Conservation (phyloP, 2,113 vertebrate genomes). For the Lipophrys pholis region DNA sequence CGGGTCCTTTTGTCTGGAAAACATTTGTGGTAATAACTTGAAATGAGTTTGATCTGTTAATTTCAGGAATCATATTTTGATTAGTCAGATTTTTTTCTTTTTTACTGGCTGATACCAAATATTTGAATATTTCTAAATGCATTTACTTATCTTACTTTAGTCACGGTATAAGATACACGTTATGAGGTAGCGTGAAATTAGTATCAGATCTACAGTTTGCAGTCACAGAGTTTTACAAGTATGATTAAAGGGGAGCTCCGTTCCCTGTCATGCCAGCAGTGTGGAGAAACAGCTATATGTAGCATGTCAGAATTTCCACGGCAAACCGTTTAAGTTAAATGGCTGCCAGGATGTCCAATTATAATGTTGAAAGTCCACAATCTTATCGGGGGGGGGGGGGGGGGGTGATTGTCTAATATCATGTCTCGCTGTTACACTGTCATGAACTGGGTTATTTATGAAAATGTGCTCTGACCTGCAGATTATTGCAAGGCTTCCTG, state of each 20-base stretch:
- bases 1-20: conserved; percentile 26
- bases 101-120: not conserved
- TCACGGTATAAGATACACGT: too few relatives aligned
- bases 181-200: too few relatives aligned
- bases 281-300: conserved; percentile 26
- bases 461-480: conserved; percentile 63
- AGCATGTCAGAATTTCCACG: conserved; percentile 38
- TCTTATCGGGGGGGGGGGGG: conserved; percentile 7
- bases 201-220: too few relatives aligned
- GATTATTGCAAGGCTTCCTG: conserved; percentile 54
- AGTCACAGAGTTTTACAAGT: too few relatives aligned
- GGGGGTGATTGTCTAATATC: conserved; percentile 57
- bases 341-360: conserved; percentile 66
- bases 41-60: conserved; percentile 19
- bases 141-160: too few relatives aligned
- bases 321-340: conserved; percentile 66
- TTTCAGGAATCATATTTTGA: conserved; percentile 12
- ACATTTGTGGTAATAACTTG: conserved; percentile 27
- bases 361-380: conserved; percentile 49
- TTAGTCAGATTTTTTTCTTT: not conserved
- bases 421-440: conserved; percentile 54
- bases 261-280: conserved; percentile 5
- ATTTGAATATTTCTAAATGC: not conserved
- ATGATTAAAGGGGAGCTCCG: not conserved
- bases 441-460: conserved; percentile 62